Base-by-base conservation (phyloP, 2,888 invertebrate species). In the Trichogramma evanescens region DNA sequence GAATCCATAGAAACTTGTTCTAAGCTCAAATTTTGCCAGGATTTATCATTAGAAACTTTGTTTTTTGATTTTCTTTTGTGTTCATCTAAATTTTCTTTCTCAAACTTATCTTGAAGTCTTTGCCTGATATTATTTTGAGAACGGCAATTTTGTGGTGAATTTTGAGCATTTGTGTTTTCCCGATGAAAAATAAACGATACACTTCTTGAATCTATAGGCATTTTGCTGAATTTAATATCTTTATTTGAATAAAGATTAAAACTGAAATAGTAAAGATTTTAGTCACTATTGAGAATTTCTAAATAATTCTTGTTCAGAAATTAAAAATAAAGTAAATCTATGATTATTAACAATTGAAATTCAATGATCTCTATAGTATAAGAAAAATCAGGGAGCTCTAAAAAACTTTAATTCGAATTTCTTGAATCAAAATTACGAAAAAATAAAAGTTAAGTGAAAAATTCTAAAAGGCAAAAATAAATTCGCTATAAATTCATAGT, bases 1-100 rank as follows among this genome's bases (percentile, higher is more conserved):
- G 87, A 86, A 71, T 84, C 86, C 44, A 83, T 83, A 48, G 87
- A 80, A 53, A 77, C 72, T 53, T 74, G 74, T 8, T 74, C 72
- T 4, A 76, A 65, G 48, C 71, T 71, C 4, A 76, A 61, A 58
- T 76, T 77, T 55, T 74, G 75, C 77, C 77, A 76, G 26, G 72
- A 63, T 26, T 70, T 71, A 9, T 74, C 73, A 7, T 64, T 54
- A 5, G 65, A 58, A 3, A 60, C 50, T 45, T 71, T 70, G 54
- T 71, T 69, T 4, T 65, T 56, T 46, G 67, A 58, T 4, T 65
- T 58, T 10, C 70, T 71, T 50, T 66, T 68, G 41, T 67, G 68
- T 38, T 61, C 44, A 50, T 70, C 70, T 3, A 51, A 52, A 4
- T 61, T 43, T 42, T 76, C 73, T 50, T 73, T 74, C 4, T 76